These are phyloP conservation scores for Uromys caudimaculatus DNA, from an alignment of 2,797 vertebrate genomes.

Conservation along the genomic window DNA sequence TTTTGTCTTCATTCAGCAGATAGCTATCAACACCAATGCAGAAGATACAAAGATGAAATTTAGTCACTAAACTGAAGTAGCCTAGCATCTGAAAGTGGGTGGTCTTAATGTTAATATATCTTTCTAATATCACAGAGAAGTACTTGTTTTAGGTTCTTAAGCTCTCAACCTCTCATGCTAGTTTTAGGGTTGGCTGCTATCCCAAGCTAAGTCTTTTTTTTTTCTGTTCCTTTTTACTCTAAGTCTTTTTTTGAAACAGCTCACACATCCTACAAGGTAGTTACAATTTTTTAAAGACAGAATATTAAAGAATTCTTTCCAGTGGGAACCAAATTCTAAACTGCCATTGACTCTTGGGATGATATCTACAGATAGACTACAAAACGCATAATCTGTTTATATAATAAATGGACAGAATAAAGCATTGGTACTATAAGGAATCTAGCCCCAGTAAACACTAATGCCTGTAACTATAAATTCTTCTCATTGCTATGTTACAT, in stretches of 20 bases:
- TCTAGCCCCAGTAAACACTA: background rate
- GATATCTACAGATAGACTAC: background rate
- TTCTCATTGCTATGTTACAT: constrained; percentile 42
- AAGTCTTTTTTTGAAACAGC: constrained; percentile 49
- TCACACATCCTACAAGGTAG: constrained; percentile 20
- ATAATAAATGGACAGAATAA: background rate
- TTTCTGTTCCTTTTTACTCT: constrained; percentile 41
- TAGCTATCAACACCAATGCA: background rate
- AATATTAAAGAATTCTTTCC: constrained; percentile 55
- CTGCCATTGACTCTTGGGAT: constrained; percentile 27
- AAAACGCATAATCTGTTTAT: constrained; percentile 46
- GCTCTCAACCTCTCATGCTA: constrained; percentile 7
- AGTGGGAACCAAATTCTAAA: constrained; percentile 48
- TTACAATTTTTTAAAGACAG: constrained; percentile 16
- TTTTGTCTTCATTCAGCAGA: background rate
- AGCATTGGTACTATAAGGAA: background rate
- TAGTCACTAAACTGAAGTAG: constrained; percentile 40
- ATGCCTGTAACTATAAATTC: constrained; percentile 2
- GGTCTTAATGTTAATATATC: constrained; percentile 48
- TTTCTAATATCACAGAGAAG: constrained; percentile 47
- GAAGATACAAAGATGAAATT: constrained; percentile 30
- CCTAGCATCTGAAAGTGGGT: background rate
- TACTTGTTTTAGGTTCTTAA: constrained; percentile 15
- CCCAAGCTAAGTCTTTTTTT: background rate
- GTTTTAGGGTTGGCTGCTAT: constrained; percentile 6